Percentiles rank a stretch among this genome's conserved stretches.
phyloP scores from a whole-genome alignment of 2,888 invertebrate genomes.

The Resseliella maxima region DNA sequence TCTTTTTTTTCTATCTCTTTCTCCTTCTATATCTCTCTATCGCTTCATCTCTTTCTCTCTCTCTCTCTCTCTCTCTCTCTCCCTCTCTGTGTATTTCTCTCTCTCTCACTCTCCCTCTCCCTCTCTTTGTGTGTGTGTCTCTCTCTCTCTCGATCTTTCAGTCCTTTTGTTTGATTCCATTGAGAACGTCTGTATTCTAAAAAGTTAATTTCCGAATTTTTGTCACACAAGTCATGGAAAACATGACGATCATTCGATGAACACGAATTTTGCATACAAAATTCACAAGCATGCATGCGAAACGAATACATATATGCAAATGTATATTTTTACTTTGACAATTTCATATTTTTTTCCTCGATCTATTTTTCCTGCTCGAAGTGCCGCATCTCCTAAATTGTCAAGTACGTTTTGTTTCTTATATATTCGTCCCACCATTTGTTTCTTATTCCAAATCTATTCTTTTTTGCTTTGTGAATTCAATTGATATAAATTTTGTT shows the following conservation, averaged over 20 bases:
- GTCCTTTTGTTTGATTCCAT: background rate
- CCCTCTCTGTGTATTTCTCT: too few relatives aligned
- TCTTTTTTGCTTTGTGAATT: slow-evolving; percentile 5
- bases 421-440: background rate
- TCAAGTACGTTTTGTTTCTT: background rate
- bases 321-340: background rate
- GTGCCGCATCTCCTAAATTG: too few relatives aligned
- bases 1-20: too few relatives aligned
- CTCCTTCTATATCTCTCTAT: too few relatives aligned
- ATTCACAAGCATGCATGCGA: background rate
- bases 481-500: background rate
- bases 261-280: slow-evolving; percentile 34
- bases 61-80: too few relatives aligned
- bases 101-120: too few relatives aligned
- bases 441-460: background rate
- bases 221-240: background rate
- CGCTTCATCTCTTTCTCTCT: too few relatives aligned
- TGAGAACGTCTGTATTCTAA: background rate
- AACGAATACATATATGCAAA: background rate
- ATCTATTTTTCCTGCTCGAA: too few relatives aligned
- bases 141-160: too few relatives aligned
- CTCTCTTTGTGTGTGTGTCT: too few relatives aligned
- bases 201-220: slow-evolving; percentile 47
- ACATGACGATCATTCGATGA: background rate
- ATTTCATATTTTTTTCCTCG: background rate